Evolutionary conservation across 2,797 vertebrate species (phyloP), one percentile per base, ranked within the genome.

Genomic region (Karalla daura): DNA sequence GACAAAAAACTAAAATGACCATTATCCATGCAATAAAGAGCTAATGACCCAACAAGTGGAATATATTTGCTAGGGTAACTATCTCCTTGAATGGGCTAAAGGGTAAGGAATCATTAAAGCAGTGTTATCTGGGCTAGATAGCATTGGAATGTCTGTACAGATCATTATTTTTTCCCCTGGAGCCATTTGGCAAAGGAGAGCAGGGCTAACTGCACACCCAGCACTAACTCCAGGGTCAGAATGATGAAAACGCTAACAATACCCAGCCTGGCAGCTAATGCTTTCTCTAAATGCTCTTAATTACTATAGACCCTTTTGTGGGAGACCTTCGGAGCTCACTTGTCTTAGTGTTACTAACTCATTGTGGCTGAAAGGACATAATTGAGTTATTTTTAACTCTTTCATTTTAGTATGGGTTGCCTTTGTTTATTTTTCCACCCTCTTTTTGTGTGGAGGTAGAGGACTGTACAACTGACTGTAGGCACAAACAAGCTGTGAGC

Each of bases 111-210:
- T 90, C 90, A 93, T 93, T 94, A 93, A 90, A 87, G 81, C 74
- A 58, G 78, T 23, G 83, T 92, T 93, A 93, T 94, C 91, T 92
- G 88, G 84, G 89, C 78, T 84, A 91, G 90, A 93, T 93, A 93
- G 87, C 88, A 88, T 90, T 92, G 93, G 91, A 88, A 92, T 92
- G 89, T 92, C 89, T 90, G 84, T 83, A 80, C 88, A 91, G 89
- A 93, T 94, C 92, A 94, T 94, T 94, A 94, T 93, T 93, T 93
- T 90, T 81, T 80, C 86, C 91, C 92, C 91, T 92, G 88, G 78
- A 94, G 93, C 89, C 82, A 64, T 91, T 94, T 92, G 88, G 84
- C 82, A 86, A 87, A 84, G 74, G 67, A 84, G 80, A 86, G 75
- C 82, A 68, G 59, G 84, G 80, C 83, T 78, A 78, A 81, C 80